Base-by-base conservation (phyloP, 2,888 invertebrate genomes). In the Papilio gigon region DNA sequence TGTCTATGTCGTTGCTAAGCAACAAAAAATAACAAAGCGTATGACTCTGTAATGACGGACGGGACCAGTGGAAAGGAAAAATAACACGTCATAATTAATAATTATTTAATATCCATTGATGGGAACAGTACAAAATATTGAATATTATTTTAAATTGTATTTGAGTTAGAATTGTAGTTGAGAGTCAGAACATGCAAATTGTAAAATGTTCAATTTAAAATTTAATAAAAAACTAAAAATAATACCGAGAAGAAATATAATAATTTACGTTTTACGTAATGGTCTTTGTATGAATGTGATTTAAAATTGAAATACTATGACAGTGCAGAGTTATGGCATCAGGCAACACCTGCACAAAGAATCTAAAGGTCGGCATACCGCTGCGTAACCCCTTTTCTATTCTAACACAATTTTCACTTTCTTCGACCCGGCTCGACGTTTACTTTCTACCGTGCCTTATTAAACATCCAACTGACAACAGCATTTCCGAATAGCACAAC, bases 331-430 rank as follows among this genome's bases (percentile, higher is more conserved):
- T 56, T 62, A 70, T 65, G 65, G 56, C 65, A 65, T 70, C 69
- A 56, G 12, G 25, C 22, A 60, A 20, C 65, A 65, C 69, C 69
- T 70, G 65, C 30, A 70, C 50, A 62, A 61, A 66, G 65, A 65
- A 65, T 56, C 22, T 65, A 69, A 62, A 70, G 69, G 69, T 70
- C 56, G 69, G 58, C 56, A 47, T 62, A 65, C 65, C 65, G 65
- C 68, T 65, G 53, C 44, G n/a, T 70, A 67, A 67, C 70, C 70
- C 59, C 70, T 56, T 74, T 75, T 75, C 75, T 75, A 75, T 74
- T 76, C 69, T 72, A 76, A 74, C 75, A 77, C 73, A 65, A 72
- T 75, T 78, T 78, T 80, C 79, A 75, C 80, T 80, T 76, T 80
- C 78, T 60, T 62, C 73, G 76, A 76, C 77, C 79, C 64, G 64